Base-by-base conservation (phyloP, 2,888 invertebrate genomes). In the Agonopterix alstromeriana region DNA sequence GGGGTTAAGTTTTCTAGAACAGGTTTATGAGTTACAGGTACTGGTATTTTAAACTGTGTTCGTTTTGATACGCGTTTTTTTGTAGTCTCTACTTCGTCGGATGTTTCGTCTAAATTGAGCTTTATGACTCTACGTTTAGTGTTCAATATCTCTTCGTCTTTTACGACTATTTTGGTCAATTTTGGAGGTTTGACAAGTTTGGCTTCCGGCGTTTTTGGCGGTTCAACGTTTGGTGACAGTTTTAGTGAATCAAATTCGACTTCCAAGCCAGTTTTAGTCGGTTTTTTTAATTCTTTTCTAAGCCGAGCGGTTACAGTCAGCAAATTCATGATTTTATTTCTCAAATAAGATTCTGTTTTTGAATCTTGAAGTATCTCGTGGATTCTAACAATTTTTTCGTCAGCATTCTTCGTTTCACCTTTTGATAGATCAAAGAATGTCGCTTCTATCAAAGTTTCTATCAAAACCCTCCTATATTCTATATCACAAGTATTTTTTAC, bases 61-160 rank as follows among this genome's bases (percentile, higher is more conserved):
- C 54, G 61, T 0, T 65, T 65, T 14, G 60, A 65, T 12, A 48
- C 55, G 11, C 10, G 42, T 41, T 27, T 63, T 51, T 61, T 63
- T 1, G 61, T 56, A 0, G 48, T 10, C 1, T 70, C 65, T 2
- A 54, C 56, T 0, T 76, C 73, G 0, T 73, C 69, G 0, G 57
- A 48, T 54, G 0, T 60, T 0, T 77, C 77, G 38, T 85, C 81
- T 0, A 85, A 49, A 38, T 82, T 77, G 0, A 83, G 52, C 43
- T 78, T 79, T 0, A 79, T 77, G 0, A 76, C 71, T 54, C 74
- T 82, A 0, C 73, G 52, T 14, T 67, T 73, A 7, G 73, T 59
- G 1, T 67, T 71, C 0, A 79, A 84, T 1, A 87, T 3, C 36
- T 86, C 87, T 2, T 86, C 86, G 1, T 67, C 63, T 17, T 67